A percentile compares a stretch with the other conserved stretches of the same genome.
phyloP scores from a whole-genome alignment of 1,140 invertebrate species.

The Holotrichia oblita region DNA sequence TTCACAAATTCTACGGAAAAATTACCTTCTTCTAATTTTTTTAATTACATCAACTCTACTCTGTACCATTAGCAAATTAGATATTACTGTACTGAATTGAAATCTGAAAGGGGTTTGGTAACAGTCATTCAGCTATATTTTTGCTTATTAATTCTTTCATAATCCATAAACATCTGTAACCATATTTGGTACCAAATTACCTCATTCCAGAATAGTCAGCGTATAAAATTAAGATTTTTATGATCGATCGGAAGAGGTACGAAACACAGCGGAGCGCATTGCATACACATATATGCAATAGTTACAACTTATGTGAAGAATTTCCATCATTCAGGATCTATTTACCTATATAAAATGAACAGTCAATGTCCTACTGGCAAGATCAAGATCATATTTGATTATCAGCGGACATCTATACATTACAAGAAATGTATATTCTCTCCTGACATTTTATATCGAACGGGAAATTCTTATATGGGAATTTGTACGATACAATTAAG shows the following conservation, averaged over 20 bases:
- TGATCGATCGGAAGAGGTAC: not conserved
- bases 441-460: not conserved
- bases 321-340: not conserved
- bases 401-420: not conserved
- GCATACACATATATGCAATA: not conserved
- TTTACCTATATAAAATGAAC: not conserved
- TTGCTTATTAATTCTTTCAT: not conserved
- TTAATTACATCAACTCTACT: too few relatives aligned
- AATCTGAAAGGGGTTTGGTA: too few relatives aligned
- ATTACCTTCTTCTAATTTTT: too few relatives aligned
- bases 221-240: conserved; percentile 5
- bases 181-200: not conserved
- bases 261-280: not conserved
- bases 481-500: not conserved
- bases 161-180: not conserved
- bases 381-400: not conserved
- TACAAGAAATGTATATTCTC: not conserved
- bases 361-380: not conserved
- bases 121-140: too few relatives aligned
- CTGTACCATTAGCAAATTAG: too few relatives aligned
- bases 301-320: not conserved
- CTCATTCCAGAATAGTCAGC: not conserved
- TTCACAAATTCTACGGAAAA: too few relatives aligned
- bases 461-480: not conserved
- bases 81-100: too few relatives aligned